These are phyloP conservation scores for Antheraea mylitta DNA, from an alignment of 1,140 invertebrate genomes.

Conservation along the genomic window DNA sequence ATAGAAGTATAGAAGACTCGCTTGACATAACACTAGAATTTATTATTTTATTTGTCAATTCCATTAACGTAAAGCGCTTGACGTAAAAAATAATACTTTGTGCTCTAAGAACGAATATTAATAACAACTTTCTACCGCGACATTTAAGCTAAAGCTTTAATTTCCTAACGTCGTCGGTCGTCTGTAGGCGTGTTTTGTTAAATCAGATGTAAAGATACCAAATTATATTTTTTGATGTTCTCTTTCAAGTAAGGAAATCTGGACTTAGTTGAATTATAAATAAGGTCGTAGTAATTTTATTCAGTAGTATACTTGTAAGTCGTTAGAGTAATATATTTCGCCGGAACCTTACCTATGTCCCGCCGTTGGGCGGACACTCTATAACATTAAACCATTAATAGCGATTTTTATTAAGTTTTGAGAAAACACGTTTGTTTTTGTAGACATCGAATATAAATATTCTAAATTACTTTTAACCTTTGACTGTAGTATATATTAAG, in stretches of 20 bases:
- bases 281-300: background rate
- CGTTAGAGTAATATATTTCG: background rate
- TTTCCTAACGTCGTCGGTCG: slow-evolving; percentile 36
- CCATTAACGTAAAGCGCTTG: background rate
- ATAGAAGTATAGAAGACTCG: too few relatives aligned
- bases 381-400: slow-evolving; percentile 23
- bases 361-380: slow-evolving; percentile 15
- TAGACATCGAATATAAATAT: slow-evolving; percentile 1
- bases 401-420: slow-evolving; percentile 10
- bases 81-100: slow-evolving; percentile 1
- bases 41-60: background rate
- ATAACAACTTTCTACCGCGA: slow-evolving; percentile 39
- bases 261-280: background rate
- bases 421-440: background rate
- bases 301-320: background rate
- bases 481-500: background rate
- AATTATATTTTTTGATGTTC: slow-evolving; percentile 10
- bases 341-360: background rate
- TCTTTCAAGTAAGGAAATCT: slow-evolving; percentile 3
- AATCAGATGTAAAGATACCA: slow-evolving; percentile 22
- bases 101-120: background rate
- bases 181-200: slow-evolving; percentile 32
- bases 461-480: background rate
- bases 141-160: slow-evolving; percentile 51
- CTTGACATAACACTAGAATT: too few relatives aligned